These are phyloP conservation scores for Epiblema foenella DNA, from an alignment of 2,888 invertebrate genomes.

Conservation along the genomic window DNA sequence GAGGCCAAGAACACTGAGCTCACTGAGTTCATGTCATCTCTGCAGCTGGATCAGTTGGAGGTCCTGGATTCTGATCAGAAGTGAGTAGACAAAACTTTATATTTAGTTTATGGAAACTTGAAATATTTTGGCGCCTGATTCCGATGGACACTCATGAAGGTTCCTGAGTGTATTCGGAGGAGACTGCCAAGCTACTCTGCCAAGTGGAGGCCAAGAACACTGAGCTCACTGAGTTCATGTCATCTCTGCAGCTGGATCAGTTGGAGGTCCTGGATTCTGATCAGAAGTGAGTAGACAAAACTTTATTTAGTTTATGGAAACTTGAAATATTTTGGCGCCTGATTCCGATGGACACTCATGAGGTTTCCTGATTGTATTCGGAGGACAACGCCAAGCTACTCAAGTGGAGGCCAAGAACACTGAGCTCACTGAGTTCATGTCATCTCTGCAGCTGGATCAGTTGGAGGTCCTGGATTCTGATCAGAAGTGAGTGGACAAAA, in stretches of 20 bases:
- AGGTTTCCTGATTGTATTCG: slow-evolving; percentile 96
- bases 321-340: slow-evolving; percentile 93
- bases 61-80: not conserved
- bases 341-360: slow-evolving; percentile 98
- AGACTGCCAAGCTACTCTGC: slow-evolving; percentile 95
- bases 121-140: slow-evolving; percentile 94
- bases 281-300: slow-evolving; percentile 67
- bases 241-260: slow-evolving; percentile 93
- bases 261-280: slow-evolving; percentile 86
- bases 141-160: slow-evolving; percentile 98
- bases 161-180: slow-evolving; percentile 97
- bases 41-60: not conserved
- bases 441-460: not conserved
- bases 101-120: slow-evolving; percentile 60
- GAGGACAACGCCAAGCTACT: slow-evolving; percentile 99
- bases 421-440: not conserved
- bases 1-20: slow-evolving; percentile 77
- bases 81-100: not conserved
- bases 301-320: too few relatives aligned
- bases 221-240: slow-evolving; percentile 92
- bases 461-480: not conserved
- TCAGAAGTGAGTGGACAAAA: not conserved
- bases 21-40: not conserved
- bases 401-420: slow-evolving; percentile 83
- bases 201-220: slow-evolving; percentile 93